A percentile compares a stretch with the other conserved stretches of the same genome.
Conservation (phyloP, 2,888 invertebrate species). For the Shargacucullia verbasci region DNA sequence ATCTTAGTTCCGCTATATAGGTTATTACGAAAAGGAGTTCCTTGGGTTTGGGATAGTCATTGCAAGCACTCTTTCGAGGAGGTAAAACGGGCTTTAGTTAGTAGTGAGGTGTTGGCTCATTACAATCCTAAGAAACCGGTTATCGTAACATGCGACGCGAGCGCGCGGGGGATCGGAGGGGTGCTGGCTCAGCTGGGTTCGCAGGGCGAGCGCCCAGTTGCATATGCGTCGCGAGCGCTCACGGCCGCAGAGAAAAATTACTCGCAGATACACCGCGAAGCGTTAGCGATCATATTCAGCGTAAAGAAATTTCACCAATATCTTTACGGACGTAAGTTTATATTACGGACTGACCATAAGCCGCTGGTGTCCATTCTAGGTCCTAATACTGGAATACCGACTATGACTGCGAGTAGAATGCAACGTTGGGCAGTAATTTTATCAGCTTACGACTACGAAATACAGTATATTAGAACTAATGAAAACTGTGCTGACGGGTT, state of each 20-base stretch:
- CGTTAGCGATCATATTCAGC: constrained; percentile 27
- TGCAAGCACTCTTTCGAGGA: constrained; percentile 3
- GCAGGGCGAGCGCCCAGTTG: constrained; percentile 51
- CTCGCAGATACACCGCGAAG: constrained; percentile 39
- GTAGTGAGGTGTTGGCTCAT: constrained; percentile 7
- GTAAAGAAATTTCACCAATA: constrained; percentile 13
- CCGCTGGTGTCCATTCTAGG: constrained; percentile 51
- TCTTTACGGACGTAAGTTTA: constrained; percentile 37
- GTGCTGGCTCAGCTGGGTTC: constrained; percentile 47
- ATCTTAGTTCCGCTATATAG: constrained; percentile 29
- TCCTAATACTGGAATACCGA: constrained; percentile 39
- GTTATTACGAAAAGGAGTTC: constrained; percentile 35
- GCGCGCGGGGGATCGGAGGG: constrained; percentile 36
- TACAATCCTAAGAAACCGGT: constrained; percentile 15
- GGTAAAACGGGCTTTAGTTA: not conserved
- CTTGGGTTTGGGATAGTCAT: constrained; percentile 26
- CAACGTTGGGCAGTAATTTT: constrained; percentile 43
- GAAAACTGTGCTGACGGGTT: constrained; percentile 39
- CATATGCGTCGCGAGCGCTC: constrained; percentile 51
- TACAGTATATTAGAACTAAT: constrained; percentile 36
- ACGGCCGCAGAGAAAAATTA: constrained; percentile 51
- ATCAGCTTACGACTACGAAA: constrained; percentile 36
- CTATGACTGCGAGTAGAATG: constrained; percentile 40
- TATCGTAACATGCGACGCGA: constrained; percentile 50
- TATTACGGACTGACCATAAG: constrained; percentile 48